Conservation (phyloP, 2,113 vertebrate genomes). For the Rhadina sibilatrix region DNA sequence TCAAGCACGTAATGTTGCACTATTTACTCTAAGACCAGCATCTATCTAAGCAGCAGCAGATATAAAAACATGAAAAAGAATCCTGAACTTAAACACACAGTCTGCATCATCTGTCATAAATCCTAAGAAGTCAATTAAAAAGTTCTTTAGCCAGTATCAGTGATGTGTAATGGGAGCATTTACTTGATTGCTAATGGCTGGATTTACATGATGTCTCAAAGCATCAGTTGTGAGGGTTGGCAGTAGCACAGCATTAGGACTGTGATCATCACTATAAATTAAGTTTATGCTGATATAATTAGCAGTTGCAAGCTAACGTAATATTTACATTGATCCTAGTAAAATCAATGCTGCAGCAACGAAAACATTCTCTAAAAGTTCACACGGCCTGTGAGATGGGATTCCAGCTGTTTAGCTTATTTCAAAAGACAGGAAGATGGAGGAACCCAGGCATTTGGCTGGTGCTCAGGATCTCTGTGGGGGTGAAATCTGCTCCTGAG, state of each 20-base stretch:
- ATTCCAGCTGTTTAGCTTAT: not conserved
- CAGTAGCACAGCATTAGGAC: slow-evolving; percentile 60
- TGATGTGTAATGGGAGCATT: slow-evolving; percentile 67
- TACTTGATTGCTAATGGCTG: slow-evolving; percentile 70
- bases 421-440: not conserved
- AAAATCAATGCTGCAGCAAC: slow-evolving; percentile 48
- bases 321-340: slow-evolving; percentile 75
- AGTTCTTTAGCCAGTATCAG: slow-evolving; percentile 69
- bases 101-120: slow-evolving; percentile 48
- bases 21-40: not conserved
- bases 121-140: slow-evolving; percentile 71
- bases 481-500: not conserved
- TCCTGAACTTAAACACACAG: not conserved
- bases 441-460: not conserved
- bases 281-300: slow-evolving; percentile 79
- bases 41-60: not conserved
- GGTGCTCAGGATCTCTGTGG: not conserved
- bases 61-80: not conserved
- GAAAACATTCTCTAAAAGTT: slow-evolving; percentile 57
- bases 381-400: not conserved
- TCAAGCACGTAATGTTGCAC: not conserved
- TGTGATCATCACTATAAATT: slow-evolving; percentile 77
- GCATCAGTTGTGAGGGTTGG: slow-evolving; percentile 55
- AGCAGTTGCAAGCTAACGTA: slow-evolving; percentile 71
- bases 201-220: slow-evolving; percentile 69